Base-by-base conservation (phyloP, 2,113 vertebrate species). In the Oceanites oceanicus region DNA sequence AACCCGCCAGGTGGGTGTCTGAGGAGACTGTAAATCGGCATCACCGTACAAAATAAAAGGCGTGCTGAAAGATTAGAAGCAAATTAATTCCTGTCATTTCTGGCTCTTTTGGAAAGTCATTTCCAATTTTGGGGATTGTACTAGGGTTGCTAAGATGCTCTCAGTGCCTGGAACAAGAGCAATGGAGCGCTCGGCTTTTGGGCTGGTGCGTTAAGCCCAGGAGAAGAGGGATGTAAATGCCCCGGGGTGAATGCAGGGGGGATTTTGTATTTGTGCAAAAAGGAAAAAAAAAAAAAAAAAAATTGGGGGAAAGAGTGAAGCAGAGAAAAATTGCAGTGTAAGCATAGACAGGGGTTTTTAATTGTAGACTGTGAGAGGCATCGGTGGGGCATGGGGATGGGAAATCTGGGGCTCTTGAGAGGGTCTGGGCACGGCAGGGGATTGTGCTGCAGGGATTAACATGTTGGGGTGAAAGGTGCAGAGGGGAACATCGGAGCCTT, bases 201-300 rank as follows among this genome's bases (percentile, higher is more conserved):
- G 34, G 21, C 40, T n/a, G n/a, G 25, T 22, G 23, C 8, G 1
- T 79, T 40, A 36, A 74, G 29, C 22, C 3, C 29, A 3, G 72
- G 73, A 79, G 78, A 61, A 34, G 13, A 40, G 59, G 13, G 36
- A 5, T n/a, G 9, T 25, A 38, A 84, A 30, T 85, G 42, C 25
- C 23, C 7, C 0, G 2, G 62, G 32, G 7, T 25, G 55, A n/a
- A 13, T 0, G 0, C 0, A 1, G 40, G 27, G 32, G 65, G 45
- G 32, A 30, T 58, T 62, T 68, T 32, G 36, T 25, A 10, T 81
- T 62, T 77, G 11, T 30, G 34, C 2, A 15, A 53, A 7, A 6
- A 16, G 23, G 34, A 18, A 20, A 5, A 27, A 62, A 34, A 61
- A 8, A 8, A 13, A 63, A 8, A 7, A 16, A 29, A 34, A 34